These are phyloP conservation scores for Athrips mouffetella DNA, from an alignment of 2,888 invertebrate species.

Conservation along the genomic window DNA sequence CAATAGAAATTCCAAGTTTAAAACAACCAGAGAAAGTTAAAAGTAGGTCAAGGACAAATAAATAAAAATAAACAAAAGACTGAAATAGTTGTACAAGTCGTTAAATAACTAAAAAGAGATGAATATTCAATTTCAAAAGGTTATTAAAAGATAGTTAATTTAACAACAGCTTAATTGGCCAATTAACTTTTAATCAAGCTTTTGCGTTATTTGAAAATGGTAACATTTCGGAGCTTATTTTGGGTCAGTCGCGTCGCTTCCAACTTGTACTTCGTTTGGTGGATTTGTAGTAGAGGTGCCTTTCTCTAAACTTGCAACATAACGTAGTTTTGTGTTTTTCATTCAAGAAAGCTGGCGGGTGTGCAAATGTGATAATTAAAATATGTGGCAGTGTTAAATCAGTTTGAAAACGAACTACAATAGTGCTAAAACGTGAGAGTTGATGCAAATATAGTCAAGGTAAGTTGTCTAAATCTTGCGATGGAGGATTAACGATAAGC, in stretches of 20 bases:
- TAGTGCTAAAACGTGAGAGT: conserved; percentile 55
- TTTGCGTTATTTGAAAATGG: conserved; percentile 52
- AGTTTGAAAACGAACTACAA: conserved; percentile 41
- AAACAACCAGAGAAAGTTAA: too few relatives aligned
- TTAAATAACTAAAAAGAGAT: too few relatives aligned
- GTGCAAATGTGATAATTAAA: conserved; percentile 64
- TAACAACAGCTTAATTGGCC: conserved; percentile 1
- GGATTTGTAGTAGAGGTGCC: conserved; percentile 74
- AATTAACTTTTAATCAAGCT: conserved; percentile 42
- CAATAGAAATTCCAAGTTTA: too few relatives aligned
- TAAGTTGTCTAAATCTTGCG: conserved; percentile 53
- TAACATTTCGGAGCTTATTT: conserved; percentile 76
- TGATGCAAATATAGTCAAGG: conserved; percentile 70
- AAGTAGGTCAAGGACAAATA: conserved; percentile 59
- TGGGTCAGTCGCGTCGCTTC: conserved; percentile 74
- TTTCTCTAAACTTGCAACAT: conserved; percentile 78
- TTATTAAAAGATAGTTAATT: neutral
- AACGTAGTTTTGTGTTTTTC: conserved; percentile 72
- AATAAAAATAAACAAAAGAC: conserved; percentile 26
- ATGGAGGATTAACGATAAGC: conserved; percentile 51
- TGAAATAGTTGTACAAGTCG: neutral
- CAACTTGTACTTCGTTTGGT: conserved; percentile 72
- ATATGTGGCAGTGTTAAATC: conserved; percentile 48
- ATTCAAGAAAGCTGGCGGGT: conserved; percentile 78
- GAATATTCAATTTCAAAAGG: too few relatives aligned